Conservation (phyloP, 2,888 invertebrate species). For the Philopedon plagiatum region DNA sequence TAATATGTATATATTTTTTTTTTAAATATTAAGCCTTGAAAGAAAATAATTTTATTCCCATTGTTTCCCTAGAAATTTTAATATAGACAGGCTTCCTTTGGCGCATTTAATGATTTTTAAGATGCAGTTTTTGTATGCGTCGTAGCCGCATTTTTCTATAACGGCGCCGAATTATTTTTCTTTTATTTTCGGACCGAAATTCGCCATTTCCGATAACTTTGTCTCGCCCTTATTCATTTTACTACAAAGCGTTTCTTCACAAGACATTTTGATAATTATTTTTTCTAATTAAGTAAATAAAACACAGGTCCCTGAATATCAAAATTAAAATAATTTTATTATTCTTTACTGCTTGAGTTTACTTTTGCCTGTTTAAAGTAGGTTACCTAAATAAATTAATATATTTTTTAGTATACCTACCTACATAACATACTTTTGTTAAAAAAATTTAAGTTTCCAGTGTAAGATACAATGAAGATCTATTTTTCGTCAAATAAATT, state of each 20-base stretch:
- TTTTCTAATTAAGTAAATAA: not conserved
- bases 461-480: too few relatives aligned
- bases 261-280: not conserved
- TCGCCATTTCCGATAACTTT: slow-evolving; percentile 56
- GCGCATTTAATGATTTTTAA: slow-evolving; percentile 69
- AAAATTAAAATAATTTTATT: too few relatives aligned
- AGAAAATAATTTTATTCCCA: not conserved
- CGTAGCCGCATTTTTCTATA: slow-evolving; percentile 66
- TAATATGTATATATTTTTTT: too few relatives aligned
- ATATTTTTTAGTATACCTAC: too few relatives aligned
- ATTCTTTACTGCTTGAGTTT: too few relatives aligned
- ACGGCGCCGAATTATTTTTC: slow-evolving; percentile 66
- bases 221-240: slow-evolving; percentile 35
- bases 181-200: slow-evolving; percentile 62
- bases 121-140: slow-evolving; percentile 69
- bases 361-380: too few relatives aligned
- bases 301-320: too few relatives aligned
- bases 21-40: not conserved
- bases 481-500: too few relatives aligned
- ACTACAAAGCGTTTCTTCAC: slow-evolving; percentile 15
- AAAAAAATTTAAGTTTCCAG: too few relatives aligned
- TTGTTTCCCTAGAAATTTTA: slow-evolving; percentile 22
- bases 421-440: too few relatives aligned
- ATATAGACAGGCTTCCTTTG: slow-evolving; percentile 43
- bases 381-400: too few relatives aligned